Base-by-base conservation (phyloP, 92 coral and sea anemone genomes). In the Paragorgia papillata region DNA sequence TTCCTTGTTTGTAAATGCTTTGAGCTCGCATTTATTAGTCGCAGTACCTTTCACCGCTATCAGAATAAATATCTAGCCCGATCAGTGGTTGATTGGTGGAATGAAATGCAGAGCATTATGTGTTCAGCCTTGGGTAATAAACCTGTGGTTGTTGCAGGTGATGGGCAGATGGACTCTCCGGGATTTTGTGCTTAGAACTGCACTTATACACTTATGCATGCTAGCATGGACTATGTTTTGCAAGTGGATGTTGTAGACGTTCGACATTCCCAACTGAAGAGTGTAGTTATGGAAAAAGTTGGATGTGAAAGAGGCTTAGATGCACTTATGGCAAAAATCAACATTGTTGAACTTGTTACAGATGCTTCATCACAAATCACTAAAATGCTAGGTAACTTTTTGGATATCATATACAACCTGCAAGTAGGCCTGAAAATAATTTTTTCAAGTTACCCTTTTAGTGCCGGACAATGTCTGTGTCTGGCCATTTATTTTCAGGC, bases 161-260 rank as follows among this genome's bases (percentile, higher is more conserved):
- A 58, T 75, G 70, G 81, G 6, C 71, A 58, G 32, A 37, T 35
- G 68, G 81, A 75, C 33, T 75, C 81, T 21, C 81, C 81, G 1
- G 70, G 80, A 34, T 57, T 57, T 39, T 29, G 50, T 28, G 80
- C 80, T 10, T 57, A 75, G 65, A 30, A 75, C 44, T 75, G 73
- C 59, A 46, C 62, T 18, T 76, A 76, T 39, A 62, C 74, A 10
- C 41, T 76, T 2, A 61, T 76, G 74, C 60, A 76, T 44, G 62
- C 24, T 8, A 55, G 14, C 21, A 24, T 9, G 17, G 57, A 62
- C 22, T 60, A 76, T 39, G 27, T 76, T n/a, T n/a, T n/a, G n/a
- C n/a, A n/a, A n/a, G 13, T 62, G 39, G 73, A 62, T 43, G 73
- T 77, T 24, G 74, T 62, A 8, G 74, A 40, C 40, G 74, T 62